Conservation (phyloP, 2,113 vertebrate species). For the Caretta caretta region DNA sequence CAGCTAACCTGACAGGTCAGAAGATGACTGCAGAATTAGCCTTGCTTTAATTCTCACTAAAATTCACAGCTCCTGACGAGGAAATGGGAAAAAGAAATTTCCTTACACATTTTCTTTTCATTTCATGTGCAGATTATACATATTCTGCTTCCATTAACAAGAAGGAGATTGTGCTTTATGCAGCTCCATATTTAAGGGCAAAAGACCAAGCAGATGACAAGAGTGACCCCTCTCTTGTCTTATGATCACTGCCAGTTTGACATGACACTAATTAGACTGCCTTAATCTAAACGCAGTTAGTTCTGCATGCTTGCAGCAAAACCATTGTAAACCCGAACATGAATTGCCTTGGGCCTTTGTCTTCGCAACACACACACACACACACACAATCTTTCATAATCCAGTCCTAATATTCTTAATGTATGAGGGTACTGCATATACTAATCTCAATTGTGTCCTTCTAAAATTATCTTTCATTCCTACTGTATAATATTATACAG, state of each 20-base stretch:
- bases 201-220: conserved; percentile 88
- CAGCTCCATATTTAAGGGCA: conserved; percentile 89
- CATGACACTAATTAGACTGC: conserved; percentile 90
- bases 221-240: conserved; percentile 88
- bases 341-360: conserved; percentile 88
- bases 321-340: conserved; percentile 83
- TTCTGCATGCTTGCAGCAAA: conserved; percentile 87
- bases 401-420: conserved; percentile 66
- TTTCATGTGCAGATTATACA: conserved; percentile 88
- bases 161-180: conserved; percentile 86
- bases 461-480: conserved; percentile 66
- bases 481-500: conserved; percentile 26
- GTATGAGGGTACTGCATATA: conserved; percentile 51
- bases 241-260: conserved; percentile 88
- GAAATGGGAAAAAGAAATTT: conserved; percentile 89
- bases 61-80: conserved; percentile 89
- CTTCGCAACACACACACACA: conserved; percentile 74
- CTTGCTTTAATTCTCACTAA: conserved; percentile 90
- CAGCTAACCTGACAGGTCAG: conserved; percentile 94
- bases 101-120: conserved; percentile 85
- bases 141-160: conserved; percentile 89
- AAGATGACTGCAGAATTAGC: conserved; percentile 89
- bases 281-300: conserved; percentile 89
- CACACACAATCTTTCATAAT: conserved; percentile 70
- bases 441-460: conserved; percentile 70